A percentile compares a stretch with the other conserved stretches of the same genome.
Evolutionary conservation across 2,888 invertebrate genomes (phyloP).

Genomic region (Iselma pallidipennis): DNA sequence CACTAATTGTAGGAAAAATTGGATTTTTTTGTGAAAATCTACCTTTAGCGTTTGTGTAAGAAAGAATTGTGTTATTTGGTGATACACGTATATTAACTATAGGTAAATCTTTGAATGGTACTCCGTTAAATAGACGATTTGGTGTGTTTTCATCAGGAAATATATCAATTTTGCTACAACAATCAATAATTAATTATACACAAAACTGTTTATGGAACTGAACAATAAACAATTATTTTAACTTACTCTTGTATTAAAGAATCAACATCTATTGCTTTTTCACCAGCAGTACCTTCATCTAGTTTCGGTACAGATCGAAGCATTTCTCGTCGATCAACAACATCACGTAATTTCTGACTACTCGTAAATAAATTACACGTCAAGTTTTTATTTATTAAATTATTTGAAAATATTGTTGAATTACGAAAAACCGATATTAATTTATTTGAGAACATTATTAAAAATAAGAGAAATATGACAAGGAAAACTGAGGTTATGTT

Average conservation of each 20-base stretch:
- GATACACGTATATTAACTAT: conserved; percentile 81
- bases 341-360: conserved; percentile 47
- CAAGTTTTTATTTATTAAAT: neutral
- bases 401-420: neutral
- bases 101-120: conserved; percentile 78
- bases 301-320: conserved; percentile 58
- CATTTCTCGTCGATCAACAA: conserved; percentile 61
- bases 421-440: conserved; percentile 10
- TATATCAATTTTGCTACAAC: conserved; percentile 66
- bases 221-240: neutral
- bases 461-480: neutral
- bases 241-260: conserved; percentile 64
- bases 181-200: conserved; percentile 16
- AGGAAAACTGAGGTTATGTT: conserved; percentile 2
- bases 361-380: conserved; percentile 7
- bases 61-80: conserved; percentile 87
- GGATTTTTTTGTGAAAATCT: neutral
- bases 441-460: conserved; percentile 12
- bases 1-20: neutral
- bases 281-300: conserved; percentile 82
- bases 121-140: conserved; percentile 72
- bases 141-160: conserved; percentile 79
- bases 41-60: conserved; percentile 73
- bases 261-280: conserved; percentile 73
- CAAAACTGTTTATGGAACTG: neutral